Percentiles rank a stretch among this genome's conserved stretches.
Evolutionary conservation across 2,888 invertebrate genomes (phyloP).

Genomic region (Pyrgus malvae): DNA sequence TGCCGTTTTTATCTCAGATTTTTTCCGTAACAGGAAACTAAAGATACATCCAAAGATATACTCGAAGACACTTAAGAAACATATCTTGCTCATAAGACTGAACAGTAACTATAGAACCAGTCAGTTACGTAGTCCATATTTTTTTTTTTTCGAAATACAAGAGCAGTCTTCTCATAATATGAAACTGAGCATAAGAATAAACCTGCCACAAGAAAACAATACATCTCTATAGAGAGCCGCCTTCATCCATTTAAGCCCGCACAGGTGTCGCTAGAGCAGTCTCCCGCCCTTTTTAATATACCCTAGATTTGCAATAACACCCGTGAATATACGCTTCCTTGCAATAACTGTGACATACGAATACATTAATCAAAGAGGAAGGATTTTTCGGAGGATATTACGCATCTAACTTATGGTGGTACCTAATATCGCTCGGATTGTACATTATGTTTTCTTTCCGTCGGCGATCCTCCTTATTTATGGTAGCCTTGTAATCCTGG

Average conservation of each 20-base stretch:
- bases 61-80: too few species aligned
- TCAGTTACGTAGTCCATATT: too few species aligned
- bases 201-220: slow-evolving; percentile 27
- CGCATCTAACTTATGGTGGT: slow-evolving; percentile 67
- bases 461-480: slow-evolving; percentile 40
- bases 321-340: slow-evolving; percentile 56
- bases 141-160: too few species aligned
- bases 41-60: too few species aligned
- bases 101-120: too few species aligned
- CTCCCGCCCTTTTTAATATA: slow-evolving; percentile 74
- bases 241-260: slow-evolving; percentile 38
- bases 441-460: slow-evolving; percentile 42
- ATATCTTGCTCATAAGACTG: too few species aligned
- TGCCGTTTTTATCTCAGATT: too few species aligned
- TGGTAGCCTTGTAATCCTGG: slow-evolving; percentile 34
- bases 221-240: slow-evolving; percentile 31
- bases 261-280: slow-evolving; percentile 73
- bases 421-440: slow-evolving; percentile 49
- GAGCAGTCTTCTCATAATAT: neutral
- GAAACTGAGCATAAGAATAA: neutral
- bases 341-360: slow-evolving; percentile 72
- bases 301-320: slow-evolving; percentile 77
- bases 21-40: too few species aligned
- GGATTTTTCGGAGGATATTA: slow-evolving; percentile 69
- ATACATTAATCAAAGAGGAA: slow-evolving; percentile 76